phyloP scores from a whole-genome alignment of 37 sponge, comb jelly and placozoan genomes.

The Eunapius fragilis region DNA sequence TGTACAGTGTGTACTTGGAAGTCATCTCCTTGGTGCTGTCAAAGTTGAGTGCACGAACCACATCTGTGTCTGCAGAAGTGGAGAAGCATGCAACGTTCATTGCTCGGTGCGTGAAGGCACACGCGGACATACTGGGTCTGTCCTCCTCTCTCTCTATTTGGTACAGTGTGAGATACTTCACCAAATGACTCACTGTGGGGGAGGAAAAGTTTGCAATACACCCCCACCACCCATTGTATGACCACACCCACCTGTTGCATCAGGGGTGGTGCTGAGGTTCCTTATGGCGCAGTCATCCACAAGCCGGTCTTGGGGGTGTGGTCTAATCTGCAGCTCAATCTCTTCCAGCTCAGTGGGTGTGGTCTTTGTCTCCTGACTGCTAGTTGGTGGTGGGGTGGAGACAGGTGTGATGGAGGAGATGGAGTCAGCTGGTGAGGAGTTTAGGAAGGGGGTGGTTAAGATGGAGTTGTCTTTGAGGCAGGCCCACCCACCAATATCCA shows the following conservation, averaged over 20 bases:
- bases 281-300: constrained; percentile 13
- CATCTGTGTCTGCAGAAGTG: neutral
- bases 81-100: too few relatives aligned
- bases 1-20: neutral
- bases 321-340: constrained; percentile 65
- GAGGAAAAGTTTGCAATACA: neutral
- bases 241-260: constrained; percentile 35
- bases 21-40: neutral
- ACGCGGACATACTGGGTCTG: neutral
- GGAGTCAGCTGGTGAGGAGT: neutral
- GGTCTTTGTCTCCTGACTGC: neutral
- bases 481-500: neutral
- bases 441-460: too few relatives aligned
- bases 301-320: constrained; percentile 56
- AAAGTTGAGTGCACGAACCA: neutral
- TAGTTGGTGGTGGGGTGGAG: neutral
- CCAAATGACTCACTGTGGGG: constrained; percentile 42
- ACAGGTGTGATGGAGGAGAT: neutral
- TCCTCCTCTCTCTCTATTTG: neutral
- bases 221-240: neutral
- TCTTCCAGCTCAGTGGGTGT: constrained; percentile 8
- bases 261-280: constrained; percentile 49
- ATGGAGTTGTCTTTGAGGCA: neutral
- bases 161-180: constrained; percentile 43
- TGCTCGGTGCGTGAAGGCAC: too few relatives aligned